A percentile compares a stretch with the other conserved stretches of the same genome.
Evolutionary conservation across 2,797 vertebrate genomes (phyloP).

Genomic region (Hirundo rustica): DNA sequence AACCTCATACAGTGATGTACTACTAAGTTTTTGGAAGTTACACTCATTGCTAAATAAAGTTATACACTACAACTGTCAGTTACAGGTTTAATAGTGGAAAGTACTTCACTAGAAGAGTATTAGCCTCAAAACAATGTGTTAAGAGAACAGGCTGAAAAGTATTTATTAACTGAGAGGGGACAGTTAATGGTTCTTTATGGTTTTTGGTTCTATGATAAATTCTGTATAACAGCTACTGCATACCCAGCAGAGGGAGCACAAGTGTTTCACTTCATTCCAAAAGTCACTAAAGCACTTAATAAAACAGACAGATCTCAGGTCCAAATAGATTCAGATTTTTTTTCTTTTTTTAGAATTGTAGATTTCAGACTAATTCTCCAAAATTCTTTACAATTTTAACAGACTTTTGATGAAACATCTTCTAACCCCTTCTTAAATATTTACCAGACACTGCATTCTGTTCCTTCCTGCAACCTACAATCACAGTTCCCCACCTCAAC

Average conservation of each 20-base stretch:
- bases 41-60: background rate
- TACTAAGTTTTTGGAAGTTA: background rate
- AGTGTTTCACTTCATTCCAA: background rate
- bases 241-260: conserved; percentile 49
- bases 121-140: background rate
- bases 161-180: background rate
- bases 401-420: background rate
- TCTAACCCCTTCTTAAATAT: background rate
- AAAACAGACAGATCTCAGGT: background rate
- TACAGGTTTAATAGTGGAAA: background rate
- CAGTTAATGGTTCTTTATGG: background rate
- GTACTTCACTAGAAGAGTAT: background rate
- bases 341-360: background rate
- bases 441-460: background rate
- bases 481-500: background rate
- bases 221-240: background rate
- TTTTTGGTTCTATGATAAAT: background rate
- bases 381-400: background rate
- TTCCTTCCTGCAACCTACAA: background rate
- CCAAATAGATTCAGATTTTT: background rate
- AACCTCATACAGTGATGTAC: background rate
- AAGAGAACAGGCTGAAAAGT: background rate
- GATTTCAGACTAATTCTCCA: background rate
- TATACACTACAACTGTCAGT: background rate
- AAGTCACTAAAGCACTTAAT: background rate